Evolutionary conservation across 2,113 vertebrate genomes (phyloP), one percentile per base, ranked within the genome.

Genomic region (Pachypanchax playfairii): DNA sequence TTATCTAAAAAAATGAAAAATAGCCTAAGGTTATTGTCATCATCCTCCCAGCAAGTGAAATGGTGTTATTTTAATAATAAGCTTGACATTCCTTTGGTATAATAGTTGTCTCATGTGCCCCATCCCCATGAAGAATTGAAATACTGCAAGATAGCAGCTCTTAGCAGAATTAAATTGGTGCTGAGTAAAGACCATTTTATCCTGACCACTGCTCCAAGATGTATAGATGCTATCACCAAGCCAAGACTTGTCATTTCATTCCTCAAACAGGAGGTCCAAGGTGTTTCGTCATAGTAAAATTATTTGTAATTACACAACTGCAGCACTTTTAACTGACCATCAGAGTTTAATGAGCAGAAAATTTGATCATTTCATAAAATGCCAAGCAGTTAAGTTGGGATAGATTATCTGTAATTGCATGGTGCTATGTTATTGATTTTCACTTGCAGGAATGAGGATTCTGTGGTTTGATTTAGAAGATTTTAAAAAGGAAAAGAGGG

Each of bases 81-180:
- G 70, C 65, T 71, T 54, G 75, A 60, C 63, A 28, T 68, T 61
- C 44, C 24, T 57, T 29, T 51, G 56, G 51, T 68, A 24, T 47
- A 79, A 78, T 38, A 26, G 81, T 81, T 73, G 83, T 87, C 80
- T 70, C 70, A 60, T 70, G 50, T 75, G 75, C 71, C 75, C 86
- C 74, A 72, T 79, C 31, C 41, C 67, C 28, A 18, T 83, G 56
- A 70, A 71, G 78, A 57, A 76, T 73, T 80, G 75, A 77, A 75
- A 75, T 50, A 53, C 64, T 74, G 70, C 53, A 54, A 80, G 75
- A 87, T 75, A 75, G 73, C 75, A 70, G 71, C 79, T 80, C 70
- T 75, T 76, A 82, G 75, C 66, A 50, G 75, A 65, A 87, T 85
- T 79, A 85, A 83, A 83, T 65, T 80, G 66, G 46, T 80, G 77